Evolutionary conservation across 2,888 invertebrate genomes (phyloP), one percentile per base, ranked within the genome.

Genomic region (Eumerus sabulonum): DNA sequence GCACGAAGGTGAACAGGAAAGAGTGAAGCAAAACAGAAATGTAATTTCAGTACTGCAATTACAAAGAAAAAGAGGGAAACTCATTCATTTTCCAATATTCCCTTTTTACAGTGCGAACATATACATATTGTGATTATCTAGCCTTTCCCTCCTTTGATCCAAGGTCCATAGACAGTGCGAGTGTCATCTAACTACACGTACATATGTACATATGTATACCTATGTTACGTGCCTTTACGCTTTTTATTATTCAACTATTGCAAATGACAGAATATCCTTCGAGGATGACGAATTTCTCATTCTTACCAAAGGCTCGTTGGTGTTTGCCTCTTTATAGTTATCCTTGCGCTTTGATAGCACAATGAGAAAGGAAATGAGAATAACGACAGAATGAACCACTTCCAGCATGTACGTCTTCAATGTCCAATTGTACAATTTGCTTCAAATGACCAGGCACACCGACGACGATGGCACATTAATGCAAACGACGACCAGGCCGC

Each of bases 71-170:
- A n/a, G n/a, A n/a, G n/a, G 27, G 56, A 44, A 70, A 18, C 35
- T 60, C 62, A 63, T 77, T 62, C 66, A 67, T 67, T 77, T 72
- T 66, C 47, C 67, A 77, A 67, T 66, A 62, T 72, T 27, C 50
- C 56, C 27, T 62, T 67, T 57, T 67, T 72, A 53, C 13, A 47
- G n/a, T 57, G 51, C 42, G 27, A 42, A 72, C 67, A 27, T 7
- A 56, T 67, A 57, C 67, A 51, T 56, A 45, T 45, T 51, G 72
- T 53, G 66, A 67, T 57, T 44, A 56, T 27, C 40, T 48, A 67
- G 62, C 54, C 35, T n/a, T 40, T 53, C 18, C 7, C 27, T 2
- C 53, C 40, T 53, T 54, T n/a, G 12, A 13, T 45, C 62, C 72
- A 72, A 77, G 76, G 76, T 77, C 51, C 44, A 50, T 38, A 51